Base-by-base conservation (phyloP, 2,888 invertebrate species). In the Xanthorhoe designata region DNA sequence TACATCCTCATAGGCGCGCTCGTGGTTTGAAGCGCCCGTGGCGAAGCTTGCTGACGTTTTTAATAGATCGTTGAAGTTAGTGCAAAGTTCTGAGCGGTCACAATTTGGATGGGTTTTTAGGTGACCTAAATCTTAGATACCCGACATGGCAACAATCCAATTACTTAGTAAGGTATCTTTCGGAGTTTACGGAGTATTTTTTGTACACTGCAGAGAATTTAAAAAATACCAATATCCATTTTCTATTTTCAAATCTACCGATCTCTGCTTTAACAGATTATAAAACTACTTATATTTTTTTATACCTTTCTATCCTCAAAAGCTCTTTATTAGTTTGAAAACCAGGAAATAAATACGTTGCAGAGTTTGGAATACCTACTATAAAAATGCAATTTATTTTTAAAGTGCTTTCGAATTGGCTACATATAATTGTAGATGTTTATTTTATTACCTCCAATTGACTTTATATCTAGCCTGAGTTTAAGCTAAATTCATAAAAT, bases 141-240 rank as follows among this genome's bases (percentile, higher is more conserved):
- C n/a, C n/a, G 24, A 24, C 24, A 24, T 24, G 2, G 5, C 24
- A 2, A 24, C 24, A 24, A n/a, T 24, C 2, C 2, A 24, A 24
- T 24, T 24, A 24, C 24, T 58, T 17, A 50, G 50, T n/a, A 58
- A n/a, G 18, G 35, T 50, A 29, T 29, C 29, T 35, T 50, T 58
- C n/a, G n/a, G n/a, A n/a, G n/a, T n/a, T n/a, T 13, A 18, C n/a
- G 32, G 47, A n/a, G n/a, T 6, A 29, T 10, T 57, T 57, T 58
- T 29, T 52, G 52, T 52, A 29, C 15, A 52, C 24, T 29, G 32
- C 52, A 53, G 32, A n/a, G 52, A 32, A 17, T 32, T 53, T 32
- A 53, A 32, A 53, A 53, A 32, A 53, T 53, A 53, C 52, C 32
- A 53, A 53, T 53, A n/a, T 15, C 32, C 15, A 32, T 15, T 53